A percentile compares a stretch with the other conserved stretches of the same genome.
Conservation (phyloP, 2,888 invertebrate species). For the Anthrax anthrax region DNA sequence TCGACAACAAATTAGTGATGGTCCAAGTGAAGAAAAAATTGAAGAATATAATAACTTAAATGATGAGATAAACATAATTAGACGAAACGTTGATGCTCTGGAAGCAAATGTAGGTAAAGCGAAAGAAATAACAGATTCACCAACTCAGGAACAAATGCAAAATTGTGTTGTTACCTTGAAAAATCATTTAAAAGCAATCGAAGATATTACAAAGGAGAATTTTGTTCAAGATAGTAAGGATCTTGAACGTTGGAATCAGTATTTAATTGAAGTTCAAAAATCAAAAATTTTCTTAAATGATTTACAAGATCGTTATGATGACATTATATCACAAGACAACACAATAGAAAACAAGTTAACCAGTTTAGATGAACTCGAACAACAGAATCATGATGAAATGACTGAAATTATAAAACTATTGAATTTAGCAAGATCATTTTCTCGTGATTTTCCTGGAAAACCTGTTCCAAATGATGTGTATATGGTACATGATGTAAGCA, state of each 20-base stretch:
- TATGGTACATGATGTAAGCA: conserved; percentile 48
- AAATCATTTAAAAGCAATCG: conserved; percentile 55
- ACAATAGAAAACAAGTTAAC: conserved; percentile 53
- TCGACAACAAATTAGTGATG: conserved; percentile 41
- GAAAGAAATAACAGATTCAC: conserved; percentile 27
- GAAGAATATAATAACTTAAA: conserved; percentile 46
- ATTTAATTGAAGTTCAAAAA: conserved; percentile 46
- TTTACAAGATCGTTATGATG: conserved; percentile 25
- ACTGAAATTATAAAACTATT: conserved; percentile 47
- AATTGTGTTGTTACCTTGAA: conserved; percentile 45
- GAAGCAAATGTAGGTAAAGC: conserved; percentile 41
- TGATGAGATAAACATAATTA: conserved; percentile 51
- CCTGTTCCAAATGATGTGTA: conserved; percentile 52
- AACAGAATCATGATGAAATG: conserved; percentile 46
- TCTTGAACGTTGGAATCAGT: conserved; percentile 56
- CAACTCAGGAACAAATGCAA: conserved; percentile 36
- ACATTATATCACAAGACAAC: conserved; percentile 37
- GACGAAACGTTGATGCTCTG: conserved; percentile 49
- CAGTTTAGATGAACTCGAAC: conserved; percentile 55
- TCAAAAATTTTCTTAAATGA: conserved; percentile 21
- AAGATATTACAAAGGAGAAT: conserved; percentile 47
- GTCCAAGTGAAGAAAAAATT: conserved; percentile 45
- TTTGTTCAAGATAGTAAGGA: conserved; percentile 43
- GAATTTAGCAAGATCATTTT: conserved; percentile 44
- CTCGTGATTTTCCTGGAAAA: conserved; percentile 53